These are phyloP conservation scores for Neomorphus geoffroyi DNA, from an alignment of 2,797 vertebrate species.

Conservation along the genomic window DNA sequence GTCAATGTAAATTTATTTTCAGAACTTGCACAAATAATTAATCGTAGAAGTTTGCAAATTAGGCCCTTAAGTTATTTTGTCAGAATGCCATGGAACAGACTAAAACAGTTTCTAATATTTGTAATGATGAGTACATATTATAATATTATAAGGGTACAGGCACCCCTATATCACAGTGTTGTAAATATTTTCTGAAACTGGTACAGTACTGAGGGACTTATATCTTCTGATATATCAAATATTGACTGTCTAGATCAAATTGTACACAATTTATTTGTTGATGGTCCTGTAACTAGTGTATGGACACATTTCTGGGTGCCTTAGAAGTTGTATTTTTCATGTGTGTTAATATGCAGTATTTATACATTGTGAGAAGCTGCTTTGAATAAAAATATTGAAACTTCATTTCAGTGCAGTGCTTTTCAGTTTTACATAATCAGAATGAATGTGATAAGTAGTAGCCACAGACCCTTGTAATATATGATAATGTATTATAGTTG, in stretches of 20 bases:
- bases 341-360: conserved; percentile 89
- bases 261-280: conserved; percentile 80
- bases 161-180: conserved; percentile 76
- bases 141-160: conserved; percentile 77
- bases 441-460: not conserved
- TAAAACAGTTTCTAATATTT: conserved; percentile 79
- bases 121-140: conserved; percentile 79
- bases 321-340: conserved; percentile 91
- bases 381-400: conserved; percentile 90
- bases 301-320: conserved; percentile 92
- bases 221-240: conserved; percentile 79
- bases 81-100: conserved; percentile 72
- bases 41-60: conserved; percentile 73
- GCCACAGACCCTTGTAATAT: not conserved
- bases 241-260: conserved; percentile 82
- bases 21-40: conserved; percentile 74
- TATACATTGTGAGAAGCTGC: conserved; percentile 87
- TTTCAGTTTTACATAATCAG: not conserved
- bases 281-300: conserved; percentile 81
- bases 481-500: not conserved
- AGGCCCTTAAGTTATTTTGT: conserved; percentile 77
- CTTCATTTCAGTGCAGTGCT: conserved; percentile 61
- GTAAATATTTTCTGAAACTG: conserved; percentile 81
- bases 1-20: conserved; percentile 71
- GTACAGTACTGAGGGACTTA: conserved; percentile 74